Evolutionary conservation across 2,888 invertebrate genomes (phyloP).

Genomic region (Eumerus sabulonum): DNA sequence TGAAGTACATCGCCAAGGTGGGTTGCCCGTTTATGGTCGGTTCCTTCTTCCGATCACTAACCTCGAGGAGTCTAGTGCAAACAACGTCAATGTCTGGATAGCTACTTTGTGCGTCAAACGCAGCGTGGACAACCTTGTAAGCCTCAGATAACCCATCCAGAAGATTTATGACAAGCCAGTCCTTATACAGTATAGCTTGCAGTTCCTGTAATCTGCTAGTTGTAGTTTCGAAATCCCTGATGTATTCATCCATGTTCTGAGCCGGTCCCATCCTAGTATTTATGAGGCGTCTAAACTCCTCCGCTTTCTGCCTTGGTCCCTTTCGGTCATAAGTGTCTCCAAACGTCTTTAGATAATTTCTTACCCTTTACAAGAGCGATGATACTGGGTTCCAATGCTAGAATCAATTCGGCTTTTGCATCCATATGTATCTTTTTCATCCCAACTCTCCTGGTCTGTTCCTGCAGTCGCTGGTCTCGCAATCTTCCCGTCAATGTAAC

Average conservation of each 20-base stretch:
- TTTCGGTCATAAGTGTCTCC: constrained; percentile 53
- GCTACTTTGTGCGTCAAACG: no score
- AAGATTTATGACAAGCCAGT: constrained; percentile 7
- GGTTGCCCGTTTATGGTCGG: no score
- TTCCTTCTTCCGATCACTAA: constrained; percentile 1
- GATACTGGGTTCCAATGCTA: no score
- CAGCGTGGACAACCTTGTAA: no score
- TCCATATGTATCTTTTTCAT: constrained; percentile 42
- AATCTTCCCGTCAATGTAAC: neutral
- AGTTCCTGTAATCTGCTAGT: constrained; percentile 17
- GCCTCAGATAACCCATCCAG: constrained; percentile 19
- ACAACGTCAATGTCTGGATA: constrained; percentile 21
- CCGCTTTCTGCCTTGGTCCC: constrained; percentile 40
- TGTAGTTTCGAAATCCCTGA: no score
- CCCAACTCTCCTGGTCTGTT: constrained; percentile 2
- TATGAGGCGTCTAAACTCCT: no score
- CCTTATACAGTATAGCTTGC: no score
- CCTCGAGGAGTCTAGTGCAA: no score
- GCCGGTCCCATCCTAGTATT: constrained; percentile 9
- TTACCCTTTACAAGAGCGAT: constrained; percentile 35
- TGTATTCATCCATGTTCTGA: constrained; percentile 8
- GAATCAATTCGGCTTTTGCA: constrained; percentile 26
- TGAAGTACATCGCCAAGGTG: no score
- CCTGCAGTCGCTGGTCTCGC: neutral
- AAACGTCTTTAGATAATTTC: constrained; percentile 47